Evolutionary conservation across 1,140 invertebrate species (phyloP).

Genomic region (Dreissena polymorpha): DNA sequence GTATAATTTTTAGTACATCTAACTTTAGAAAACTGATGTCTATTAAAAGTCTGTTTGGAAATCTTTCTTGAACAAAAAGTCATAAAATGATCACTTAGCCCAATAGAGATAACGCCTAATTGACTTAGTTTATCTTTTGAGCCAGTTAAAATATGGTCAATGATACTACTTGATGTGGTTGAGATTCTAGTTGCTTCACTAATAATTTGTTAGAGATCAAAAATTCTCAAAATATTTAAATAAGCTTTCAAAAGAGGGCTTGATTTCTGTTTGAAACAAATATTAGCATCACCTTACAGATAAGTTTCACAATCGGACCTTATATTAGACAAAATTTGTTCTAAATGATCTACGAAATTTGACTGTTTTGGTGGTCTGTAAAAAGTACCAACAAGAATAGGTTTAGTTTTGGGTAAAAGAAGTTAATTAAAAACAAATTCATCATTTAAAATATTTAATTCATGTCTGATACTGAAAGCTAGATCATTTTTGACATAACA

Average conservation of each 20-base stretch:
- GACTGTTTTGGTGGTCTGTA: slow-evolving; percentile 26
- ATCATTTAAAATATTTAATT: slow-evolving; percentile 29
- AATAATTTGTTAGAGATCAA: slow-evolving; percentile 23
- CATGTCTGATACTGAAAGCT: slow-evolving; percentile 1
- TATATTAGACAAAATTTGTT: not conserved
- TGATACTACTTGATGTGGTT: not conserved
- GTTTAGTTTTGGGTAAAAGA: slow-evolving; percentile 27
- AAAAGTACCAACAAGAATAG: not conserved
- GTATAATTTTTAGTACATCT: slow-evolving; percentile 15
- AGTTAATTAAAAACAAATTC: slow-evolving; percentile 26
- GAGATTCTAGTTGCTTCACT: slow-evolving; percentile 10
- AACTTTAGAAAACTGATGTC: slow-evolving; percentile 19
- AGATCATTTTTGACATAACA: slow-evolving; percentile 10
- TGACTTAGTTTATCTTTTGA: slow-evolving; percentile 5
- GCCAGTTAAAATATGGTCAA: slow-evolving; percentile 6
- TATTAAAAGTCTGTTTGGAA: slow-evolving; percentile 19
- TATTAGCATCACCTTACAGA: slow-evolving; percentile 1
- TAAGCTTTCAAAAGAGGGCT: not conserved
- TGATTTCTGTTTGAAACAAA: slow-evolving; percentile 31
- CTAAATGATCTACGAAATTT: slow-evolving; percentile 4
- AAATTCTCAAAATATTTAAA: slow-evolving; percentile 7
- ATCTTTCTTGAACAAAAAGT: slow-evolving; percentile 13
- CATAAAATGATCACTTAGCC: slow-evolving; percentile 16
- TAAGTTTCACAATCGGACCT: slow-evolving; percentile 12
- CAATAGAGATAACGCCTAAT: slow-evolving; percentile 7